Base-by-base conservation (phyloP, 2,797 vertebrate genomes). In the Amazona finschi region DNA sequence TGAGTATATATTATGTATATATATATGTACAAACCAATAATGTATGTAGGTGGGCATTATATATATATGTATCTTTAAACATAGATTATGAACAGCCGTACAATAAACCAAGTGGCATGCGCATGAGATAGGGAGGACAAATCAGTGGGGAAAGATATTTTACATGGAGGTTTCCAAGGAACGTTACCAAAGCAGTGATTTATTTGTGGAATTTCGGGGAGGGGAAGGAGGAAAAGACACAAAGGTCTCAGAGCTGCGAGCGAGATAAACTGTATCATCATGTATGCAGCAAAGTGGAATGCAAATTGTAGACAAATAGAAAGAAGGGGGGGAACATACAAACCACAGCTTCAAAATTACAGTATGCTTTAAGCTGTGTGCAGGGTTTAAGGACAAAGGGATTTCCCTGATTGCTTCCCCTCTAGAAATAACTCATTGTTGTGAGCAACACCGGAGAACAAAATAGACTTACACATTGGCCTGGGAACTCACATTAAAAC, bases 381-480 rank as follows among this genome's bases (percentile, higher is more conserved):
- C 49, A 46, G 85, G 79, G 14, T 75, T 84, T 78, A 70, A 87
- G 49, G 93, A 93, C 69, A 76, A 78, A 81, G 52, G 88, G 88
- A 92, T 95, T 91, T 85, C 74, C 91, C 79, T 36, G n/a, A 38
- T 44, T 84, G 52, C 27, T 85, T 30, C 53, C 69, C 20, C 25
- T 72, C 65, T 66, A 62, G 70, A 90, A 94, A 90, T 38, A 94
- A 92, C 87, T 91, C 43, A n/a, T 21, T 94, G 62, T 38, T 74
- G 76, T 53, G 50, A 92, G 60, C 47, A 89, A 72, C 28, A 52
- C 52, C 0, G 0, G 78, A 61, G 62, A 58, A 58, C 33, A 74
- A 76, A 95, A 77, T 2, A 75, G 25, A 46, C 86, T 65, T 36
- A 22, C 55, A 58, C 22, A 58, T 2, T 36, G 55, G 55, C 33